Evolutionary conservation across 2,113 vertebrate species (phyloP).

Genomic region (Verasper variegatus): DNA sequence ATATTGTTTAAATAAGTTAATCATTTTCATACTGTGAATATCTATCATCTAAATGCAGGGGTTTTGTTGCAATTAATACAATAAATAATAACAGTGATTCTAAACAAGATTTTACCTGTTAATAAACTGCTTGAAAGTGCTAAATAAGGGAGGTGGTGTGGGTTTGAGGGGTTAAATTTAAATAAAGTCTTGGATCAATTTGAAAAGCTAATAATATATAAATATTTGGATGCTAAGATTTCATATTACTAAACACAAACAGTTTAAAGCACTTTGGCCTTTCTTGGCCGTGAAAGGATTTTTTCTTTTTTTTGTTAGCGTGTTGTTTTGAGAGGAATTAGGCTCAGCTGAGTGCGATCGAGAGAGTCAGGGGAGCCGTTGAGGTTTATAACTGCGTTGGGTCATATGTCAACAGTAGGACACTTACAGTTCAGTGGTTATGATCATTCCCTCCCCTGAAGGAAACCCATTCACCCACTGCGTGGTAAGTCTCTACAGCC

Average conservation of each 20-base stretch:
- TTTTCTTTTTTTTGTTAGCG: conserved; percentile 53
- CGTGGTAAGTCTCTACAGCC: conserved; percentile 47
- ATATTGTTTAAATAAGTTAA: no score
- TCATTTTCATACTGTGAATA: no score
- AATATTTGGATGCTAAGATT: not conserved
- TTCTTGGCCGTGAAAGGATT: conserved; percentile 14
- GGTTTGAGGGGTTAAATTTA: not conserved
- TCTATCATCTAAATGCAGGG: no score
- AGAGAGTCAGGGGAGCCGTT: conserved; percentile 62
- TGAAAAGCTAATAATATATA: not conserved
- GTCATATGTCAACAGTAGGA: conserved; percentile 71
- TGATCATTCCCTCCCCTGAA: conserved; percentile 70
- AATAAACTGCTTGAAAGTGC: not conserved
- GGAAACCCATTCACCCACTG: conserved; percentile 67
- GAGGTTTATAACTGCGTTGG: conserved; percentile 70
- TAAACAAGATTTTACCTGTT: not conserved
- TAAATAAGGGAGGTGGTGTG: not conserved
- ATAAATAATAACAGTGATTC: not conserved
- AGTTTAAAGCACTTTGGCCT: not conserved
- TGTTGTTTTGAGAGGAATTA: conserved; percentile 55
- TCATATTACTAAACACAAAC: not conserved
- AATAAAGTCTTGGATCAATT: not conserved
- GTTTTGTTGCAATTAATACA: no score
- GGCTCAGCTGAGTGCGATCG: conserved; percentile 62
- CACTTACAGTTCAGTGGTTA: conserved; percentile 73